Conservation (phyloP, 2,113 vertebrate species). For the Galemys pyrenaicus region DNA sequence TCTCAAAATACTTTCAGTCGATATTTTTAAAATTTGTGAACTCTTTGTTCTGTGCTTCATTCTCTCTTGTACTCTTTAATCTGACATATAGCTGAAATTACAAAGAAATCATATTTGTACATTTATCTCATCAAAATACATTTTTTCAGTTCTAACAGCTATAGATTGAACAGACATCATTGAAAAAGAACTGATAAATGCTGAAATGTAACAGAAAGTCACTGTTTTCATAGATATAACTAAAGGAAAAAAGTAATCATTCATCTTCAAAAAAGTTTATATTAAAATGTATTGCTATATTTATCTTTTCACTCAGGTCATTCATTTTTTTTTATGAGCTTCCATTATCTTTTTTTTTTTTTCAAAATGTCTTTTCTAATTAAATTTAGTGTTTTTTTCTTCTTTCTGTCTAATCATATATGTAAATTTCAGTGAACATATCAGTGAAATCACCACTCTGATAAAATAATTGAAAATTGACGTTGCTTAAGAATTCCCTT, state of each 20-base stretch:
- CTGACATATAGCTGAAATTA: not conserved
- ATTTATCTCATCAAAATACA: not conserved
- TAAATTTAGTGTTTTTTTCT: not conserved
- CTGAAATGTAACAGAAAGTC: not conserved
- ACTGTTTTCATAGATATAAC: not conserved
- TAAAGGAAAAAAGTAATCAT: not conserved
- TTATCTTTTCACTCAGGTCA: not conserved
- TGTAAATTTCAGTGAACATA: not conserved
- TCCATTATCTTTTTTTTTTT: not conserved
- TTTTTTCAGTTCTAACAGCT: not conserved
- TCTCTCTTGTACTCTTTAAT: not conserved
- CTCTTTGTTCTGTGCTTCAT: not conserved
- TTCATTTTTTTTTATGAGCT: not conserved
- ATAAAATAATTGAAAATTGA: not conserved
- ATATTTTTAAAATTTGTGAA: not conserved
- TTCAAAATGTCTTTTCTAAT: not conserved
- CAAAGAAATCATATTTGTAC: not conserved
- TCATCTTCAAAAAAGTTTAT: not conserved
- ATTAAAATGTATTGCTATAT: not conserved
- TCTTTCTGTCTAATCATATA: not conserved
- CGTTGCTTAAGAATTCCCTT: not conserved
- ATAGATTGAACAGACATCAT: not conserved
- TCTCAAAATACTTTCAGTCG: not conserved
- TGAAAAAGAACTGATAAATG: not conserved
- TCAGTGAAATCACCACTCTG: not conserved